Base-by-base conservation (phyloP, 2,888 invertebrate species). In the Oscheius sp. region DNA sequence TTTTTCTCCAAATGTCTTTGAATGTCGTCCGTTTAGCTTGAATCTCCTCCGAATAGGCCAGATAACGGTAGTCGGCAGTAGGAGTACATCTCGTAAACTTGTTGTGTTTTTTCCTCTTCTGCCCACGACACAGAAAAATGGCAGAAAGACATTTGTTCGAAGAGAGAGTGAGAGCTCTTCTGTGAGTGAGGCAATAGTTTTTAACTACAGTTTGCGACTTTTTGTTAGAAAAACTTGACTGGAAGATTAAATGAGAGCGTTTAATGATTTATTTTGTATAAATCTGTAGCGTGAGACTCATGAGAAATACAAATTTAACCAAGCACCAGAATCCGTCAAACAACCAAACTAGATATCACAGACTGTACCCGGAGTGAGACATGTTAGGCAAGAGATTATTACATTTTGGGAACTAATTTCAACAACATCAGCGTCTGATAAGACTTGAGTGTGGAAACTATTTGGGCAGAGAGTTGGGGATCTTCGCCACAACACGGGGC, bases 401-500 rank as follows among this genome's bases (percentile, higher is more conserved):
- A 48, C 35, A 65, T 58, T 29, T 63, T 57, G 13, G 78, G 84
- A 11, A 84, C 79, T n/a, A 77, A 75, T 59, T 87, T 86, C 33
- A 87, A 80, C 35, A 87, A 79, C 62, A 87, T 80, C 33, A 87
- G 80, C 2, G 87, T 87, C 59, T 87, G 87, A 68, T 84, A 87
- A 48, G 86, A 81, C 65, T 87, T 87, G 47, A 87, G 81, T 2
- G 84, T 84, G 11, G 81, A 79, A 70, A 86, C 84, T 29, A 88
- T 76, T 37, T 85, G 83, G 21, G 79, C 73, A 57, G 86, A 80
- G 29, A 87, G 74, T 76, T 84, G 84, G 21, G 79, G 77, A 78
- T 87, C 86, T n/a, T 78, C 77, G 51, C 83, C 80, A 55, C 83
- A 83, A 55, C 84, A 82, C 3, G 86, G 86, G 57, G 87, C 79